Percentiles rank a stretch among this genome's conserved stretches.
These are phyloP conservation scores for Perodicticus potto DNA, from an alignment of 2,797 vertebrate genomes.

Conservation along the genomic window DNA sequence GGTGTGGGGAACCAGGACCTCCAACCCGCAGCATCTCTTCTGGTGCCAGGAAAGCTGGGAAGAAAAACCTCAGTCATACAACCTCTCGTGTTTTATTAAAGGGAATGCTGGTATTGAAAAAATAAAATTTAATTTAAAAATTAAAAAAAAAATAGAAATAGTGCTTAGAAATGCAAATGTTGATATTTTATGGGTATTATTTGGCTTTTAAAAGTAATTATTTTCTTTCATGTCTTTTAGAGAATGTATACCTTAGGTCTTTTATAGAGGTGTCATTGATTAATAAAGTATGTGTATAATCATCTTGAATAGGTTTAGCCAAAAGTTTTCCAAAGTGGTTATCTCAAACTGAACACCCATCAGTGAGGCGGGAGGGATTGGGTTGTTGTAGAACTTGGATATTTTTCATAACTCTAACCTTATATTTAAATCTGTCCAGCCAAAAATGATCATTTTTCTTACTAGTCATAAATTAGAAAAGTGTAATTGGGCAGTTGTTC, in stretches of 20 bases:
- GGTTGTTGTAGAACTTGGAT: not conserved
- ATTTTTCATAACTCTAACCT: constrained; percentile 17
- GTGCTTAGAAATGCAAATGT: not conserved
- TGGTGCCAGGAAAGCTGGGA: no score
- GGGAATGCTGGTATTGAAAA: not conserved
- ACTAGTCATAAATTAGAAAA: not conserved
- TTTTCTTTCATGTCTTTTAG: not conserved
- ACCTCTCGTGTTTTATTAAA: no score
- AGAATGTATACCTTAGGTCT: not conserved
- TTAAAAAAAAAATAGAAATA: not conserved
- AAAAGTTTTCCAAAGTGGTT: not conserved
- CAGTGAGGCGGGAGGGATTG: not conserved
- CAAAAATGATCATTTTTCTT: not conserved
- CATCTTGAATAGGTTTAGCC: not conserved
- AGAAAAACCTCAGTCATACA: no score
- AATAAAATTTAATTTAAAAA: not conserved
- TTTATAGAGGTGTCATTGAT: not conserved
- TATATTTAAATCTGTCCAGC: not conserved
- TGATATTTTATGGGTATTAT: not conserved
- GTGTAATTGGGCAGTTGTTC: not conserved
- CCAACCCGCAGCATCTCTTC: no score
- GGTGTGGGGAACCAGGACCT: no score
- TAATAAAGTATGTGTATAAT: not conserved
- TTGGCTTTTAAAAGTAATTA: not conserved
- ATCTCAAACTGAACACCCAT: not conserved